phyloP scores from a whole-genome alignment of 2,888 invertebrate genomes.

The Sipunculus nudus region DNA sequence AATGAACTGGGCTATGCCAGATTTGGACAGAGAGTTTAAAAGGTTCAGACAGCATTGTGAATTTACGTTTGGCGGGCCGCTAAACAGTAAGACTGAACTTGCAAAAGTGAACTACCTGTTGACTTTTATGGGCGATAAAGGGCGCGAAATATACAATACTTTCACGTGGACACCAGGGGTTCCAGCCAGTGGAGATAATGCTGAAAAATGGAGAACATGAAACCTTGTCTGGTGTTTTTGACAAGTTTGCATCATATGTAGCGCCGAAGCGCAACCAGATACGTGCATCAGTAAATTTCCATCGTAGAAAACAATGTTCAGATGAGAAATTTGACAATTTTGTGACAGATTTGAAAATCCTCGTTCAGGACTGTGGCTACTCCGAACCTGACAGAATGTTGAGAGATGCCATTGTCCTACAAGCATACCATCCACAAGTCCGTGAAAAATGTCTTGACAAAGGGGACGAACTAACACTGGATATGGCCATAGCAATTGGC shows the following conservation, averaged over 20 bases:
- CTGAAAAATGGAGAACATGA: slow-evolving; percentile 1
- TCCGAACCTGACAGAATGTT: neutral
- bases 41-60: too few species aligned
- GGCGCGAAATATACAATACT: slow-evolving; percentile 3
- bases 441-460: neutral
- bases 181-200: neutral
- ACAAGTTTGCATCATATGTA: neutral
- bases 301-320: neutral
- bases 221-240: neutral
- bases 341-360: neutral
- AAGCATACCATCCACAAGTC: neutral
- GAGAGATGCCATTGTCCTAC: slow-evolving; percentile 1
- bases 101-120: neutral
- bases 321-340: slow-evolving; percentile 1
- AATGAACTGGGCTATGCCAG: too few species aligned
- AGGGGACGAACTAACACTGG: slow-evolving; percentile 1
- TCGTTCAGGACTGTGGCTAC: neutral
- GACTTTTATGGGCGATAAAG: slow-evolving; percentile 1
- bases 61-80: neutral
- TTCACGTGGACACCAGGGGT: slow-evolving; percentile 2
- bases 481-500: neutral
- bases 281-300: neutral
- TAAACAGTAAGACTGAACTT: neutral
- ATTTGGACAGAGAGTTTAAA: too few species aligned
- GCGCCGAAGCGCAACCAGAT: neutral